Conservation (phyloP, 2,113 vertebrate species). For the Prinia subflava region DNA sequence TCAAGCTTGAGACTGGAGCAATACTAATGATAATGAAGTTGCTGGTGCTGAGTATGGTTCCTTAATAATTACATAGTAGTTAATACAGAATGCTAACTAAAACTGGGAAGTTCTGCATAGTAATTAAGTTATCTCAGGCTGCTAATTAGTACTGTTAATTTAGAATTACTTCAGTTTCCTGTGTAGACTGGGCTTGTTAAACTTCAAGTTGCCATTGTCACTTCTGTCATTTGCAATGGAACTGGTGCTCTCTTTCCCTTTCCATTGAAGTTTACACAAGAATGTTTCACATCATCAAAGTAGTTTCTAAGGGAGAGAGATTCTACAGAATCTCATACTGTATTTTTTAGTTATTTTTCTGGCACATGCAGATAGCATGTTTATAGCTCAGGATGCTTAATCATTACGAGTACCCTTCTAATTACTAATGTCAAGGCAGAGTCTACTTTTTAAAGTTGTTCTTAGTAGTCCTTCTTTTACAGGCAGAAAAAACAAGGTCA, state of each 20-base stretch:
- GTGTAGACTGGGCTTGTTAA: conserved; percentile 9
- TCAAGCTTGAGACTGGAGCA: conserved; percentile 72
- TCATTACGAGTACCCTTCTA: not conserved
- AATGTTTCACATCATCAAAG: not conserved
- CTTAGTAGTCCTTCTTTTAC: not conserved
- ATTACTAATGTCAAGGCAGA: not conserved
- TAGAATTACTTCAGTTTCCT: conserved; percentile 27
- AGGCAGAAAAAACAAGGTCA: not conserved
- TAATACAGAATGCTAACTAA: conserved; percentile 69
- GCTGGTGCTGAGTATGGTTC: conserved; percentile 45
- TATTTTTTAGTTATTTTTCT: not conserved
- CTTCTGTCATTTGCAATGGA: not conserved
- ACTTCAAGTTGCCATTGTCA: not conserved
- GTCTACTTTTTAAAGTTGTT: not conserved
- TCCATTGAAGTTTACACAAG: not conserved
- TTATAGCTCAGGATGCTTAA: not conserved
- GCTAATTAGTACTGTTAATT: conserved; percentile 72
- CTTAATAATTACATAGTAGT: conserved; percentile 80
- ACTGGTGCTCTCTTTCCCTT: not conserved
- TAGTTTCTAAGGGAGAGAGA: not conserved
- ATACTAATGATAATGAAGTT: conserved; percentile 78
- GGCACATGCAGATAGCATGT: not conserved
- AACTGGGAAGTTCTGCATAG: conserved; percentile 71
- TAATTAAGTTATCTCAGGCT: conserved; percentile 73
- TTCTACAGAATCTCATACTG: not conserved